Evolutionary conservation across 2,113 vertebrate genomes (phyloP), one percentile per base, ranked within the genome.

Genomic region (Phyllostomus discolor): DNA sequence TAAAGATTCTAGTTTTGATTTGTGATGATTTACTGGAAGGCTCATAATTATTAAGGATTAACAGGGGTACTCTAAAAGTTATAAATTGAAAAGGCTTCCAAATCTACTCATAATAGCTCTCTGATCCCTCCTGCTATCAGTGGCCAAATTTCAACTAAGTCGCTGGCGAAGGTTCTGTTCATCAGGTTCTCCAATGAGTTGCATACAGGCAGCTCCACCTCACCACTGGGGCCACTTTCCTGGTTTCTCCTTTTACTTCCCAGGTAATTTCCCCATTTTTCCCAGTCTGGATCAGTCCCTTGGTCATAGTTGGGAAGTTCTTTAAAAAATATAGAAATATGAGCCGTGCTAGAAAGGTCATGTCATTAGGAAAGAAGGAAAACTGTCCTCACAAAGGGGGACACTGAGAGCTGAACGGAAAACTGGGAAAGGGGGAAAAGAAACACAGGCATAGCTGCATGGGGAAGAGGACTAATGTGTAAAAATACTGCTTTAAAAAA

Each of bases 381-480:
- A 98, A 90, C 26, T 20, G 86, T 96, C 94, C 24, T 50, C 2
- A 52, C 87, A 75, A 86, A 91, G 90, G 96, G 96, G 75, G 83
- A 95, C 95, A 88, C 82, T 76, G 26, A 98, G 94, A 97, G 79
- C 85, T 96, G 95, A 97, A 62, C 94, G 95, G 33, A 97, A 95
- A 72, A 85, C 85, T 57, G 24, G 84, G 85, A 70, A 97, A 93
- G 85, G 22, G 95, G 17, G 12, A 43, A 83, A 48, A 75, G 38
- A 62, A 62, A 85, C 41, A 76, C 5, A 92, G 86, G 93, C 54
- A 83, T 64, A 88, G 90, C 66, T 52, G 35, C 17, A 41, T 11
- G 94, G 79, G 92, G 95, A 97, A 96, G 92, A 95, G 76, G 82
- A 64, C 57, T 79, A 16, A 76, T 28, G 43, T 22, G 3, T 10